Evolutionary conservation across 2,113 vertebrate genomes (phyloP), one percentile per base, ranked within the genome.

Genomic region (Reinhardtius hippoglossoides): DNA sequence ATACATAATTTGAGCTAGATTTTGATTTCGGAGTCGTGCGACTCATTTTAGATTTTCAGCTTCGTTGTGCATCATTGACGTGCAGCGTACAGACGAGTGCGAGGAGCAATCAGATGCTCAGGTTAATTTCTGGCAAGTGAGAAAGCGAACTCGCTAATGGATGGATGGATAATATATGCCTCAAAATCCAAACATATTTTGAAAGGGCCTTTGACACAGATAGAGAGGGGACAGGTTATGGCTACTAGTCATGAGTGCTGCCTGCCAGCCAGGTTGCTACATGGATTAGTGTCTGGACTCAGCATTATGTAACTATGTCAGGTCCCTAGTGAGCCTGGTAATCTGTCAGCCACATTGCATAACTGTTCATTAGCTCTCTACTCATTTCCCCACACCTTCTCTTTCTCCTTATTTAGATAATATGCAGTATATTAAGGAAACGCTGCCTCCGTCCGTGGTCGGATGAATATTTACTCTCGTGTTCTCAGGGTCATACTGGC

Each of bases 201-300:
- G 3, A 9, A n/a, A 26, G 48, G n/a, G 58, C 31, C 15, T 60
- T 44, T 48, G 59, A 72, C 1, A 20, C 15, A 50, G 16, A 16
- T 12, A 48, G 15, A 50, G 46, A 18, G 59, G 70, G 50, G 18
- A 54, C 44, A 63, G 76, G 76, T 88, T 68, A 24, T 65, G 27
- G 57, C 55, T 50, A 20, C 40, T 4, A 20, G 56, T 82, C 65
- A 23, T 72, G 54, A 14, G 26, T 76, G 61, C 44, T 62, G 40
- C 60, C 40, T 35, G 65, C 4, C 12, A 6, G 63, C 65, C 87
- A 82, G 85, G 82, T 83, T 48, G 7, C 80, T 63, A 7, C 73
- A 83, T 90, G 84, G 90, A 91, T 91, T 91, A 92, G 46, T 54
- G 87, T 85, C 87, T 86, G 80, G 73, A 76, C 75, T 80, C 68